Base-by-base conservation (phyloP, 2,113 vertebrate species). In the Cynocephalus volans region DNA sequence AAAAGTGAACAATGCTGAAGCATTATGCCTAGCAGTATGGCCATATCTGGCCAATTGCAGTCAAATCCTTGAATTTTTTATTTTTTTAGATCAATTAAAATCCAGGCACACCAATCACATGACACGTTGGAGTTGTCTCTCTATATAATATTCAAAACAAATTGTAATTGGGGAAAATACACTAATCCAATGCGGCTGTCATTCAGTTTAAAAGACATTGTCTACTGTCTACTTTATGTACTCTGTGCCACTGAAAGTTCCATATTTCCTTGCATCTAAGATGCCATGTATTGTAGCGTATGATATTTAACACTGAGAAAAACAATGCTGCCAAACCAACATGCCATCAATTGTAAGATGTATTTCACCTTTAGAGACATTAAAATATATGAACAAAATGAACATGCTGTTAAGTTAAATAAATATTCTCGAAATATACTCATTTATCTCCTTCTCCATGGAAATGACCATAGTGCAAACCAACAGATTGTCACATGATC, bases 311-410 rank as follows among this genome's bases (percentile, higher is more conserved):
- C 62, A 56, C 8, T 31, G 28, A 80, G n/a, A 48, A 60, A 95
- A 73, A 19, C 2, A 76, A 60, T 24, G 14, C 12, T 33, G 2
- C 19, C 17, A 24, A 75, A 73, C 2, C 45, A n/a, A 58, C 17
- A 56, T 23, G 8, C 3, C 36, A 81, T 90, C 36, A 56, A 33
- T n/a, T 52, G 45, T n/a, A 33, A 62, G 65, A 36, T 8, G 11
- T 4, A 52, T 62, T 3, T 9, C 19, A 82, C 45, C 8, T 54
- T 58, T 45, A 64, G 8, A 80, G 23, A 64, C n/a, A 28, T 6
- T 79, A 15, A 70, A 62, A 52, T 84, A 36, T 58, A 58, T 75
- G 87, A 94, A 69, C 75, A 89, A 94, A 69, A 81, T 8, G 52
- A 6, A 6, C 17, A 67, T 67, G 17, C n/a, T 75, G 12, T 48